These are phyloP conservation scores for Meandrusa payeni DNA, from an alignment of 2,888 invertebrate species.

Conservation along the genomic window DNA sequence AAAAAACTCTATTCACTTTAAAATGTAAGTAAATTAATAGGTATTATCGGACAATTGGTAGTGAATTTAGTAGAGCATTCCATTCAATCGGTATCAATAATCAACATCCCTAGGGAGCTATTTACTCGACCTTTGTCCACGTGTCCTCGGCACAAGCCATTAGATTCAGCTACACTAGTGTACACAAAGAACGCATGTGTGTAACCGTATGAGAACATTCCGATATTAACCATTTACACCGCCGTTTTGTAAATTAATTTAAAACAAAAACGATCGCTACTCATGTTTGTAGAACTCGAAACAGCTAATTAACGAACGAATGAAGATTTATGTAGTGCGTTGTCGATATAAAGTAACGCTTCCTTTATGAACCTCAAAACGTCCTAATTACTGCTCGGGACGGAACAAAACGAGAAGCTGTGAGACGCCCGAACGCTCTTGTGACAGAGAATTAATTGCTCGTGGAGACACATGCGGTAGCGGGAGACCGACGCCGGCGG, in stretches of 20 bases:
- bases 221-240: constrained; percentile 7
- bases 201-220: background rate
- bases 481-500: constrained; percentile 31
- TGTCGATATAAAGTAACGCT: constrained; percentile 79
- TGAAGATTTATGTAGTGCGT: constrained; percentile 78
- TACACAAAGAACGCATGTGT: background rate
- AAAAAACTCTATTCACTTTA: too few species aligned
- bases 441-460: constrained; percentile 80
- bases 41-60: constrained; percentile 37
- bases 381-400: constrained; percentile 79
- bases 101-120: constrained; percentile 58
- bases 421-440: constrained; percentile 79
- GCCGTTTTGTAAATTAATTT: constrained; percentile 22
- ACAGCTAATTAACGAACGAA: constrained; percentile 71
- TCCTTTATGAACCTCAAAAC: constrained; percentile 80
- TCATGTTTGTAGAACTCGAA: constrained; percentile 33
- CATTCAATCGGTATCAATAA: constrained; percentile 77
- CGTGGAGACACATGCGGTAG: constrained; percentile 72
- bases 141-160: constrained; percentile 19
- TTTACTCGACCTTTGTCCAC: constrained; percentile 35
- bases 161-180: constrained; percentile 1
- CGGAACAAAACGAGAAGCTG: constrained; percentile 69
- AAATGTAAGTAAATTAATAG: background rate
- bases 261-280: constrained; percentile 30
- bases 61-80: constrained; percentile 69